Base-by-base conservation (phyloP, 2,113 vertebrate genomes). In the Syngnathus typhle region DNA sequence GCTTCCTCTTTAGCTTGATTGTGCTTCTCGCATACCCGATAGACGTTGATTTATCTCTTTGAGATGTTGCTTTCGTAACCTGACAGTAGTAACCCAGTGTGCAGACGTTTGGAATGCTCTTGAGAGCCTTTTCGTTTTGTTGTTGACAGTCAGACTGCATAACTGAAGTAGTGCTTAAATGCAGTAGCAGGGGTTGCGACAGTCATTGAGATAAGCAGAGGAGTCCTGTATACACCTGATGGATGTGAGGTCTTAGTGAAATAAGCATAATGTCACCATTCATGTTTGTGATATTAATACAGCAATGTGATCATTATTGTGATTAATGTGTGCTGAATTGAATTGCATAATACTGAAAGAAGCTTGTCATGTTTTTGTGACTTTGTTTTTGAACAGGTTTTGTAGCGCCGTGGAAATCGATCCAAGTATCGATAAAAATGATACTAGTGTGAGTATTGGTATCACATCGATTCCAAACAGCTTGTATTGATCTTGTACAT, bases 31-130 rank as follows among this genome's bases (percentile, higher is more conserved):
- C 54, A 66, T 71, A 43, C 69, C 60, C 62, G 68, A 77, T 58
- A 61, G 77, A 70, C 64, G 74, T 43, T 18, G 60, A 5, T 38
- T 79, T 27, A 54, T 69, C 43, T 76, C 55, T 59, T 2, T 37
- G 7, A 77, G 67, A 74, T 58, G 67, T 64, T 69, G 73, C 78
- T 78, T 77, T 70, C 65, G 60, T 64, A 38, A 56, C 69, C 38
- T 63, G 64, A 38, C 18, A 2, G 38, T 39, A 68, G 51, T 41
- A 3, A 52, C 19, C n/a, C 8, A 43, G 62, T 49, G 70, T 75
- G 71, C 54, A 68, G 64, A 65, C 36, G 44, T 60, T 70, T 52
- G 70, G 68, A 73, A 70, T 78, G 68, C 72, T 72, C 70, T 71
- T 55, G 79, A 78, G 71, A 66, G 60, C 8, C 55, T 52, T 75